phyloP scores from a whole-genome alignment of 1,140 invertebrate species.

The Acromyrmex echinatior region DNA sequence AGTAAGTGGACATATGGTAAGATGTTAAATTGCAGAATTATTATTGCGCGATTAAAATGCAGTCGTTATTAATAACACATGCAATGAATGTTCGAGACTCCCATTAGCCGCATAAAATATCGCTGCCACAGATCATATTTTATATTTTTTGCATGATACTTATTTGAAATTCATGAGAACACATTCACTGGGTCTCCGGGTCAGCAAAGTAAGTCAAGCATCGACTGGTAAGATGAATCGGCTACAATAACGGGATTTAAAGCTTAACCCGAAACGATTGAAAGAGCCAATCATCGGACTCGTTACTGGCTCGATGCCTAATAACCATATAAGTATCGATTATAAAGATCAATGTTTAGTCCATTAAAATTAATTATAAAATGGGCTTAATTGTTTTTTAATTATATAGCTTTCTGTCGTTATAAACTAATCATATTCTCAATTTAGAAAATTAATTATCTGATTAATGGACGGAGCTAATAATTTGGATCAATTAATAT shows the following conservation, averaged over 20 bases:
- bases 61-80: neutral
- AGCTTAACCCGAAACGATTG: constrained; percentile 39
- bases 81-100: neutral
- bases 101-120: neutral
- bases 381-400: neutral
- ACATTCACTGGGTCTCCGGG: constrained; percentile 85
- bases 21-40: constrained; percentile 2
- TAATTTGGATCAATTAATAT: neutral
- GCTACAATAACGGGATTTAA: constrained; percentile 68
- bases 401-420: neutral
- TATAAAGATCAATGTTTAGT: neutral
- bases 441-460: constrained; percentile 3
- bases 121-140: neutral
- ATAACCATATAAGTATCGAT: neutral
- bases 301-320: constrained; percentile 3
- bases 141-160: constrained; percentile 26
- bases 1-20: neutral
- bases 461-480: neutral
- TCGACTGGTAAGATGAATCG: constrained; percentile 71
- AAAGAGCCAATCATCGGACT: constrained; percentile 56
- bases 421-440: neutral
- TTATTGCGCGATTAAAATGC: neutral
- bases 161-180: constrained; percentile 80
- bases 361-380: neutral
- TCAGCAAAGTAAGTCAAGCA: constrained; percentile 84